Conservation (phyloP, 1,140 invertebrate species). For the Apis laboriosa region DNA sequence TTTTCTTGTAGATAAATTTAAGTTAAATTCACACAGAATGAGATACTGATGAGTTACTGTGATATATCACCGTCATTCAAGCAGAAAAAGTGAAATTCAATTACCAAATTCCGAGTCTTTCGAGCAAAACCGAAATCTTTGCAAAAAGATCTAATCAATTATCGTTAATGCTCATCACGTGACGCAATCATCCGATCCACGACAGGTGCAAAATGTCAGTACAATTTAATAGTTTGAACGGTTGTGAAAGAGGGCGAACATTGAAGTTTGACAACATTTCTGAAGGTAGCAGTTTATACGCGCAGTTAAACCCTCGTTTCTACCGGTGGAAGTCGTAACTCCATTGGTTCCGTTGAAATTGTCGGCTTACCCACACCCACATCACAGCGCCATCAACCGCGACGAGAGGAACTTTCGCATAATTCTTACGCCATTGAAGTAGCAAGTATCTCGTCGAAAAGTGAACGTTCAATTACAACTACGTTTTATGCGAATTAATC, state of each 20-base stretch:
- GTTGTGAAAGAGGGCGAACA: not conserved
- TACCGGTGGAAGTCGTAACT: not conserved
- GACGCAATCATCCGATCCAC: no score
- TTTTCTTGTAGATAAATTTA: no score
- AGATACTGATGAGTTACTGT: no score
- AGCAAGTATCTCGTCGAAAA: not conserved
- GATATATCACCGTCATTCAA: no score
- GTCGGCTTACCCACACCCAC: not conserved
- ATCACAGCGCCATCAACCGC: not conserved
- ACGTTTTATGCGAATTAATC: no score
- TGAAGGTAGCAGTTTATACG: constrained; percentile 10
- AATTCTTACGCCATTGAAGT: not conserved
- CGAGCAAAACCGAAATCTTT: no score
- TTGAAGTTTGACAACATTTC: not conserved
- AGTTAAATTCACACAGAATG: no score
- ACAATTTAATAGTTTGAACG: not conserved
- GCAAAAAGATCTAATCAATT: no score
- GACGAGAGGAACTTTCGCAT: not conserved
- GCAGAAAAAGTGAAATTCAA: no score
- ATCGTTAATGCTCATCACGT: no score
- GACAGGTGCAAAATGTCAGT: not conserved
- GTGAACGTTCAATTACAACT: not conserved
- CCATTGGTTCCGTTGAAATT: constrained; percentile 4
- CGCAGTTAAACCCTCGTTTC: constrained; percentile 10
- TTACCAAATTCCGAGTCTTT: no score